Conservation (phyloP, 2,113 vertebrate genomes). For the Myrmophylax atrothorax region DNA sequence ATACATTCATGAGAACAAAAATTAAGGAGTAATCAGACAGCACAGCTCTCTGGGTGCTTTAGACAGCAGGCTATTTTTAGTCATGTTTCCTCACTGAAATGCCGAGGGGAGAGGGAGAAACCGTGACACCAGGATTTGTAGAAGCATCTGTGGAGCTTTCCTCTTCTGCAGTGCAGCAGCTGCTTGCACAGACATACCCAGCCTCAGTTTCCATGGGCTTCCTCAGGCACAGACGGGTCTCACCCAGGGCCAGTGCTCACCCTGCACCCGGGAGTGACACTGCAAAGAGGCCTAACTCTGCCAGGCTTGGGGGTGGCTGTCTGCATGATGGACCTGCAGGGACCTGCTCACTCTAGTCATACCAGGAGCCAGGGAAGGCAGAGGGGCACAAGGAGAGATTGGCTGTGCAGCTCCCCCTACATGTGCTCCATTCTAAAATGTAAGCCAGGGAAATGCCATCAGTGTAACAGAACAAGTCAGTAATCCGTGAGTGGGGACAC, state of each 20-base stretch:
- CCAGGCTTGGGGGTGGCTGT: background rate
- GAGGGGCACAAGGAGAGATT: background rate
- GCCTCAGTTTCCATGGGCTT: background rate
- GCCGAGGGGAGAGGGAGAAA: background rate
- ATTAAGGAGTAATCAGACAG: background rate
- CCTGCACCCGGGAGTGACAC: background rate
- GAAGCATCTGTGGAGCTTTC: background rate
- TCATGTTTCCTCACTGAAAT: background rate
- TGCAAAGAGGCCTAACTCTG: background rate
- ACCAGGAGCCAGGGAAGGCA: background rate
- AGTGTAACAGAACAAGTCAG: background rate
- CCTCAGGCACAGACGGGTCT: background rate
- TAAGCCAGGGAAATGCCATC: background rate
- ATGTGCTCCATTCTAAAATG: background rate
- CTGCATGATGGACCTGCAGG: background rate
- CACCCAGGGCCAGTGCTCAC: background rate
- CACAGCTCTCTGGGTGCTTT: background rate
- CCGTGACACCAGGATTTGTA: background rate
- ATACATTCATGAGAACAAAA: background rate
- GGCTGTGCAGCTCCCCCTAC: background rate
- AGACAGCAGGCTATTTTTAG: slow-evolving; percentile 8
- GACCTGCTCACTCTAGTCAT: background rate
- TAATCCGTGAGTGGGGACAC: background rate
- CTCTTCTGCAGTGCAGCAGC: background rate
- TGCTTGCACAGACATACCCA: background rate